Conservation (phyloP, 2,113 vertebrate species). For the Budorcas taxicolor region DNA sequence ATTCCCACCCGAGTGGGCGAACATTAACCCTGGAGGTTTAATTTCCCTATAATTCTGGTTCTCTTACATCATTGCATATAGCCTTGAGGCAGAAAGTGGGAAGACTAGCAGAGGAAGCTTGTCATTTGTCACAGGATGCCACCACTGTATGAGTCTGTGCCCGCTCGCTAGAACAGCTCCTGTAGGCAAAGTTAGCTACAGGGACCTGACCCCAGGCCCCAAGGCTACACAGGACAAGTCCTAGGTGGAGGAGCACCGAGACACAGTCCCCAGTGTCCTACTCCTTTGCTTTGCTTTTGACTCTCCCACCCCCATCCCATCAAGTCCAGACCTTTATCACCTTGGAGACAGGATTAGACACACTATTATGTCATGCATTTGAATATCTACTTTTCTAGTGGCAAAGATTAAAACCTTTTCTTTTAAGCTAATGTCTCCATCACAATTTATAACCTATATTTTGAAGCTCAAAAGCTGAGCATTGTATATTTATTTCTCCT, state of each 20-base stretch:
- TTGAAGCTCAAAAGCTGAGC: background rate
- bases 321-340: background rate
- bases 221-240: background rate
- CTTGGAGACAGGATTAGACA: background rate
- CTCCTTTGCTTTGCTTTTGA: background rate
- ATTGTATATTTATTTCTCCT: background rate
- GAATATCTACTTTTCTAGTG: background rate
- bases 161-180: background rate
- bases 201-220: rapidly evolving
- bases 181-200: background rate
- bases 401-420: background rate
- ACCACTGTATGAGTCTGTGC: background rate
- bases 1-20: rapidly evolving
- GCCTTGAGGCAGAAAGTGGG: background rate
- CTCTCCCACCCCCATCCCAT: background rate
- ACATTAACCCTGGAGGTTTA: background rate
- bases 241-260: background rate
- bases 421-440: background rate
- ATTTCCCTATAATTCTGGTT: background rate
- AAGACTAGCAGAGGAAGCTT: background rate
- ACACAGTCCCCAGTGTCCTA: background rate
- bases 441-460: background rate
- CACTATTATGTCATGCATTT: background rate
- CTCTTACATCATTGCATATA: background rate
- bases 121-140: background rate